Percentiles rank a stretch among this genome's conserved stretches.
Conservation (phyloP, 2,113 vertebrate genomes). For the Oncorhynchus keta region DNA sequence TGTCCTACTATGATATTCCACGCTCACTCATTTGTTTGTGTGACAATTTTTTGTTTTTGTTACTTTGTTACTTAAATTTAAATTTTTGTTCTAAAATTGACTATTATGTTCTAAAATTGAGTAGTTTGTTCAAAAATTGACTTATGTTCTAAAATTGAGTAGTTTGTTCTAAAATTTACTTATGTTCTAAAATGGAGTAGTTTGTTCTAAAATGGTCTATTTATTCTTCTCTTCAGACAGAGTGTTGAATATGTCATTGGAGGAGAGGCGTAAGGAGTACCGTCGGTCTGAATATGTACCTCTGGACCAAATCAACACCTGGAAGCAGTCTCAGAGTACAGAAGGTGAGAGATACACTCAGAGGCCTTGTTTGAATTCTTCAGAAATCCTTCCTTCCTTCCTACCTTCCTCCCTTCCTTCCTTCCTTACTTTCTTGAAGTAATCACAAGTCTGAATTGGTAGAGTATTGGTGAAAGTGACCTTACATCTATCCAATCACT, state of each 20-base stretch:
- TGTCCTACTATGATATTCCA: too few relatives aligned
- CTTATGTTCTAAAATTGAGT: not conserved
- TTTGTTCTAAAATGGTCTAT: not conserved
- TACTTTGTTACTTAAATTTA: not conserved
- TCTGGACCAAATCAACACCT: conserved; percentile 81
- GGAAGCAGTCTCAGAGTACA: conserved; percentile 74
- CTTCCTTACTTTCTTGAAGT: too few relatives aligned
- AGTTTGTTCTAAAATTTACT: not conserved
- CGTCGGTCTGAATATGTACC: conserved; percentile 75
- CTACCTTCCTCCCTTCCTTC: too few relatives aligned
- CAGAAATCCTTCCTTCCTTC: not conserved
- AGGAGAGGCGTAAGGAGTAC: conserved; percentile 92
- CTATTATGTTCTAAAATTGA: not conserved
- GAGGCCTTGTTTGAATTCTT: not conserved
- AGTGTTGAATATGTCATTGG: conserved; percentile 83
- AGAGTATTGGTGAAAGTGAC: not conserved
- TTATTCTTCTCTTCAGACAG: conserved; percentile 74
- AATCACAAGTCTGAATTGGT: not conserved
- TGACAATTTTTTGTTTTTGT: not conserved
- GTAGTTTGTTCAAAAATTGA: not conserved
- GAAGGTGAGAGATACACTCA: conserved; percentile 45
- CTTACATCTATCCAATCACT: not conserved
- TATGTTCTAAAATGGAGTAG: not conserved
- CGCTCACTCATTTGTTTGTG: too few relatives aligned
- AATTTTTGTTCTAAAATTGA: not conserved